Evolutionary conservation across 1,140 invertebrate species (phyloP).

Genomic region (Zaprionus inermis): DNA sequence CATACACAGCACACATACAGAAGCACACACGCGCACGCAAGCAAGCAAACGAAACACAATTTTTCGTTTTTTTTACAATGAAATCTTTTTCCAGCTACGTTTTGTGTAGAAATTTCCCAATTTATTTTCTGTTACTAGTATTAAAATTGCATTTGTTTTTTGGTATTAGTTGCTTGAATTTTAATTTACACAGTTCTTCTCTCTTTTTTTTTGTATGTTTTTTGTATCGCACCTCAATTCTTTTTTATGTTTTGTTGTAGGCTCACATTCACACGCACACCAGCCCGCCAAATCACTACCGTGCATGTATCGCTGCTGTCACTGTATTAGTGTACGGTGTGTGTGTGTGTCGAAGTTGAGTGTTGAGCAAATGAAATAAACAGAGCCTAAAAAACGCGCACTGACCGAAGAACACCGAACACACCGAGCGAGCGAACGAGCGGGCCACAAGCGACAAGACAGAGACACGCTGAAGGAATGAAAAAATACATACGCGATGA

Average conservation of each 20-base stretch:
- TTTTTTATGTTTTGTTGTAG: conserved; percentile 55
- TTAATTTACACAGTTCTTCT: conserved; percentile 30
- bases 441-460: conserved; percentile 43
- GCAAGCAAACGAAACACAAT: conserved; percentile 50
- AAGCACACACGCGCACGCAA: conserved; percentile 43
- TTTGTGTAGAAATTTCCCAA: conserved; percentile 41
- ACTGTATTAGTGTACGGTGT: conserved; percentile 17
- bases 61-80: conserved; percentile 41
- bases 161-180: conserved; percentile 35
- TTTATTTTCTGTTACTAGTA: conserved; percentile 33
- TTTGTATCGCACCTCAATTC: conserved; percentile 52
- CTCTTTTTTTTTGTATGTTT: conserved; percentile 11
- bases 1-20: conserved; percentile 43
- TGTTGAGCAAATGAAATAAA: conserved; percentile 54
- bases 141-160: conserved; percentile 43
- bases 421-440: conserved; percentile 14
- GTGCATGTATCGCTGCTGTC: conserved; percentile 63
- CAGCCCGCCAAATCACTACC: conserved; percentile 79
- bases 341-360: conserved; percentile 55
- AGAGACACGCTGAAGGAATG: conserved; percentile 51
- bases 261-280: conserved; percentile 55
- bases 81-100: conserved; percentile 57
- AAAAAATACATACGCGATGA: conserved; percentile 23
- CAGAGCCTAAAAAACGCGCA: conserved; percentile 56
- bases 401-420: conserved; percentile 41